A percentile compares a stretch with the other conserved stretches of the same genome.
These are phyloP conservation scores for Caenorhabditis inopinata DNA, from an alignment of 1,140 invertebrate species.

Conservation along the genomic window DNA sequence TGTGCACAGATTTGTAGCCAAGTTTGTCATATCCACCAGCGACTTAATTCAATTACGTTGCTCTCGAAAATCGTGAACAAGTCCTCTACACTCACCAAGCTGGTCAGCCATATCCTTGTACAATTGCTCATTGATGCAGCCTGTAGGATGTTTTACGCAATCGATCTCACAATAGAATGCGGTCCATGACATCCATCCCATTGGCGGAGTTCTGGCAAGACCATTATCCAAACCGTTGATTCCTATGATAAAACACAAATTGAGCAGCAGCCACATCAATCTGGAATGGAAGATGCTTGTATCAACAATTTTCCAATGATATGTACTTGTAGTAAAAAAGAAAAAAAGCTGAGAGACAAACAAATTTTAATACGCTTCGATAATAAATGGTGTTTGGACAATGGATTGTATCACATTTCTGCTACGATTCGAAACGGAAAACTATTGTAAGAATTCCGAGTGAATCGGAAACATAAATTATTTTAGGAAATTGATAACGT, in stretches of 20 bases:
- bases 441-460: too few species aligned
- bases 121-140: constrained; percentile 62
- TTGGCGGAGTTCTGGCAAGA: constrained; percentile 75
- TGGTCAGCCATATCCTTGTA: constrained; percentile 58
- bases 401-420: too few species aligned
- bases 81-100: constrained; percentile 41
- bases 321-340: neutral
- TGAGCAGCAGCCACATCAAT: constrained; percentile 26
- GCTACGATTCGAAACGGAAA: too few species aligned
- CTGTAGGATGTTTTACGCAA: constrained; percentile 70
- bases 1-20: constrained; percentile 58
- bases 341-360: constrained; percentile 20
- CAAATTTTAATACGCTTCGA: constrained; percentile 13
- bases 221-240: constrained; percentile 45
- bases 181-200: constrained; percentile 93
- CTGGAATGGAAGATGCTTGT: neutral
- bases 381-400: neutral
- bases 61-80: neutral
- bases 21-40: constrained; percentile 55
- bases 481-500: too few species aligned
- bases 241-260: neutral
- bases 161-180: constrained; percentile 88
- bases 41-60: neutral
- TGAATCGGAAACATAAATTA: too few species aligned
- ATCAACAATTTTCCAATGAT: neutral